Evolutionary conservation across 2,888 invertebrate genomes (phyloP).

Genomic region (Phortica okadai): DNA sequence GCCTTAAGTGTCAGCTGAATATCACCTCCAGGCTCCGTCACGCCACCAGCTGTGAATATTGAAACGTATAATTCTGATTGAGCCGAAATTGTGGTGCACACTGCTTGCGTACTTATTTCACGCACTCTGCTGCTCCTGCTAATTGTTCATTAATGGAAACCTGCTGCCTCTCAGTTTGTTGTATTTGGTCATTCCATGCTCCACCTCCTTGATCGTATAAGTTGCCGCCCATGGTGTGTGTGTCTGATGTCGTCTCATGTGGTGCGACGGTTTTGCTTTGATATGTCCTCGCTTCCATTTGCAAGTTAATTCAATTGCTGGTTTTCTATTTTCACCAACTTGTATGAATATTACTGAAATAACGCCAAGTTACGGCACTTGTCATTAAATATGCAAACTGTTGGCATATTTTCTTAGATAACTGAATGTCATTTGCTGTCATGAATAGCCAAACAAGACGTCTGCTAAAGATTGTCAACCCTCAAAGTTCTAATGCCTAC

Average conservation of each 20-base stretch:
- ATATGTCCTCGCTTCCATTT: conserved; percentile 5
- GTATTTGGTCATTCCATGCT: background rate
- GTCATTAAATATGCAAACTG: background rate
- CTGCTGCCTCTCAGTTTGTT: background rate
- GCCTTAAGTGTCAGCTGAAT: conserved; percentile 8
- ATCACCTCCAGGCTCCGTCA: background rate
- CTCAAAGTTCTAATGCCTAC: background rate
- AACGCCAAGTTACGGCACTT: background rate
- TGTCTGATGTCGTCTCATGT: conserved; percentile 1
- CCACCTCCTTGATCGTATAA: background rate
- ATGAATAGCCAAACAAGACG: conserved; percentile 14
- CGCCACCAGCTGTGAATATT: no score
- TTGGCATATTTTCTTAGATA: conserved; percentile 9
- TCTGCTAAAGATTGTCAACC: background rate
- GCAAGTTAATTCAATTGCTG: conserved; percentile 20
- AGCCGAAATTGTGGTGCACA: conserved; percentile 1
- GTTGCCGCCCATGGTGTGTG: background rate
- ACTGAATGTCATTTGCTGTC: background rate
- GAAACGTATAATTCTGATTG: conserved; percentile 22
- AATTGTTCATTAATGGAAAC: conserved; percentile 31
- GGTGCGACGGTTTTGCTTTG: background rate
- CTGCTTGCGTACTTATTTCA: background rate
- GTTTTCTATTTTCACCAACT: background rate
- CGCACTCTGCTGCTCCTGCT: conserved; percentile 3
- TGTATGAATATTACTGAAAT: background rate